Percentiles rank a stretch among this genome's conserved stretches.
Evolutionary conservation across 1,140 invertebrate species (phyloP).

Genomic region (Pseudomyrmex dendroicus): DNA sequence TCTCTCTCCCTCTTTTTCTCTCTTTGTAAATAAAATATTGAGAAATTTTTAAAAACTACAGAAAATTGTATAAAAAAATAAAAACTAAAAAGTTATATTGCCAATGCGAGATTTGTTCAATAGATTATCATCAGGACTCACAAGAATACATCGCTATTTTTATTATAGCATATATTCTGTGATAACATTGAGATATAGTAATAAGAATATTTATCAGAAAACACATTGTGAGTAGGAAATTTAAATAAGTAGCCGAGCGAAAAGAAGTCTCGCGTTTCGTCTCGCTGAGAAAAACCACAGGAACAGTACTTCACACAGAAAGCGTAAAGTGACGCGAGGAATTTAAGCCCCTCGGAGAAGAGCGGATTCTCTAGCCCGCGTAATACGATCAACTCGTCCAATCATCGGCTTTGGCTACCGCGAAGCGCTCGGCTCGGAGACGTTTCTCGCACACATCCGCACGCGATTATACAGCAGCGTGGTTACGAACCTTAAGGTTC

Average conservation of each 20-base stretch:
- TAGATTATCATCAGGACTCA: too few relatives aligned
- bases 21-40: neutral
- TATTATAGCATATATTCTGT: too few relatives aligned
- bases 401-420: constrained; percentile 63
- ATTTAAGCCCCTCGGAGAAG: constrained; percentile 39
- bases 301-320: neutral
- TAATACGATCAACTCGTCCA: constrained; percentile 66
- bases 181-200: too few relatives aligned
- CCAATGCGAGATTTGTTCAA: neutral
- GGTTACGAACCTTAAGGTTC: constrained; percentile 60
- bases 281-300: neutral
- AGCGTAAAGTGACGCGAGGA: constrained; percentile 50
- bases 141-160: neutral
- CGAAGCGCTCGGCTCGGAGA: constrained; percentile 32
- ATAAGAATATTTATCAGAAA: neutral
- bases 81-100: too few relatives aligned
- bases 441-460: constrained; percentile 15
- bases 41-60: constrained; percentile 1
- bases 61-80: neutral
- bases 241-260: constrained; percentile 5
- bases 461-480: constrained; percentile 28
- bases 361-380: constrained; percentile 36
- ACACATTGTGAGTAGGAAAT: neutral
- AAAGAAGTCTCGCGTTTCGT: neutral
- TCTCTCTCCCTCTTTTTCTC: neutral